A percentile compares a stretch with the other conserved stretches of the same genome.
These are phyloP conservation scores for Salarias fasciatus DNA, from an alignment of 2,797 vertebrate species.

Conservation along the genomic window DNA sequence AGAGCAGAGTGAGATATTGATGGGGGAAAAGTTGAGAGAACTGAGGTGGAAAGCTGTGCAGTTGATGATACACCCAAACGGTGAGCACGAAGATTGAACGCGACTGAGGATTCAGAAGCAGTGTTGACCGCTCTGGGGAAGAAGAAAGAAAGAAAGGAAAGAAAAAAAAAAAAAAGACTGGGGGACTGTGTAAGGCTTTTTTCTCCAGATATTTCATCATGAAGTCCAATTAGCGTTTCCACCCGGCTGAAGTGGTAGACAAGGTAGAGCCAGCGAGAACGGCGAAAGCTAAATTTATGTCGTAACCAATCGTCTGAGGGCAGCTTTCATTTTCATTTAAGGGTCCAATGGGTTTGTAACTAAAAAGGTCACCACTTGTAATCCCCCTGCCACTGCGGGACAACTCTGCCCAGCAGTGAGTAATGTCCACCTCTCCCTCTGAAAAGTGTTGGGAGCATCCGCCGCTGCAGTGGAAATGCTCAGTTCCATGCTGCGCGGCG, in stretches of 20 bases:
- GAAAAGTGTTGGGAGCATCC: too few relatives aligned
- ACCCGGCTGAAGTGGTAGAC: slow-evolving; percentile 18
- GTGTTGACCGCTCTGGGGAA: background rate
- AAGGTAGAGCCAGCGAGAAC: slow-evolving; percentile 23
- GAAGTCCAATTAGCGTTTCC: slow-evolving; percentile 47
- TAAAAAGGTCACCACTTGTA: slow-evolving; percentile 51
- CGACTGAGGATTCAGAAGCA: slow-evolving; percentile 38
- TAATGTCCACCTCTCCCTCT: slow-evolving; percentile 19
- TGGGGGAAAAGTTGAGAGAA: slow-evolving; percentile 33
- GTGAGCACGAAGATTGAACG: slow-evolving; percentile 31
- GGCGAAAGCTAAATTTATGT: slow-evolving; percentile 27
- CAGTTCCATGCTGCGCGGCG: slow-evolving; percentile 5
- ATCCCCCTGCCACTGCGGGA: slow-evolving; percentile 23
- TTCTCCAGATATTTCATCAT: slow-evolving; percentile 46
- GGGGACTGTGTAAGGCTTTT: background rate
- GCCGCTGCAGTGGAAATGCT: too few relatives aligned
- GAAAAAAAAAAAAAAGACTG: background rate
- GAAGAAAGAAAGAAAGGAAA: background rate
- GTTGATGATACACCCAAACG: background rate
- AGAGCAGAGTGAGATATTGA: slow-evolving; percentile 26
- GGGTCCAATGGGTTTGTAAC: slow-evolving; percentile 44
- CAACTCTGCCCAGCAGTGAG: slow-evolving; percentile 21
- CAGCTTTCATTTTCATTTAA: slow-evolving; percentile 53
- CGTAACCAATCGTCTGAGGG: slow-evolving; percentile 38
- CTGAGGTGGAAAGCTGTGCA: slow-evolving; percentile 21